These are phyloP conservation scores for Aphelocoma californica DNA, from an alignment of 2,797 vertebrate genomes.

Conservation along the genomic window DNA sequence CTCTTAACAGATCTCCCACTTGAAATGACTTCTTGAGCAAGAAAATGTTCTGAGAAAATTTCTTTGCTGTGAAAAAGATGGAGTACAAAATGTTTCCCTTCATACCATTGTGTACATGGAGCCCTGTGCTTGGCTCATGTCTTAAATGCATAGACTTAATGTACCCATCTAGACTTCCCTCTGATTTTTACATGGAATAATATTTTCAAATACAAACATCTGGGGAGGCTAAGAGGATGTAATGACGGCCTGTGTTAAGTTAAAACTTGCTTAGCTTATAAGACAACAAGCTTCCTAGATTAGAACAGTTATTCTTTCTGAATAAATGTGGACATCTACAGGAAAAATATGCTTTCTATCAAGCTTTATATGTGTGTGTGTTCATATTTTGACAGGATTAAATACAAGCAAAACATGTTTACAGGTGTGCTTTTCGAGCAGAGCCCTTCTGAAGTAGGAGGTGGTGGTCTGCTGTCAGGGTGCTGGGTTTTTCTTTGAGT, in stretches of 20 bases:
- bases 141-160: background rate
- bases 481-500: background rate
- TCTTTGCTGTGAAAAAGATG: background rate
- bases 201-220: background rate
- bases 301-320: background rate
- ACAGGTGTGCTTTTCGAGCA: background rate
- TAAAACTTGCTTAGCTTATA: background rate
- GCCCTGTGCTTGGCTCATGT: background rate
- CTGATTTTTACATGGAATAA: background rate
- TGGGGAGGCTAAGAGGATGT: background rate
- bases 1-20: background rate
- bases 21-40: background rate
- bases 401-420: background rate
- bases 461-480: background rate
- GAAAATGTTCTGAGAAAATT: background rate
- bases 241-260: background rate
- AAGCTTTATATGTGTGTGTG: background rate
- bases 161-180: background rate
- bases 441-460: background rate
- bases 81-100: background rate
- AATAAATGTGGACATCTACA: background rate
- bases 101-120: background rate
- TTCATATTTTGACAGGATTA: background rate
- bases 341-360: background rate
- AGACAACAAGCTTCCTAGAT: background rate